These are phyloP conservation scores for Drepana falcataria DNA, from an alignment of 2,888 invertebrate species.

Conservation along the genomic window DNA sequence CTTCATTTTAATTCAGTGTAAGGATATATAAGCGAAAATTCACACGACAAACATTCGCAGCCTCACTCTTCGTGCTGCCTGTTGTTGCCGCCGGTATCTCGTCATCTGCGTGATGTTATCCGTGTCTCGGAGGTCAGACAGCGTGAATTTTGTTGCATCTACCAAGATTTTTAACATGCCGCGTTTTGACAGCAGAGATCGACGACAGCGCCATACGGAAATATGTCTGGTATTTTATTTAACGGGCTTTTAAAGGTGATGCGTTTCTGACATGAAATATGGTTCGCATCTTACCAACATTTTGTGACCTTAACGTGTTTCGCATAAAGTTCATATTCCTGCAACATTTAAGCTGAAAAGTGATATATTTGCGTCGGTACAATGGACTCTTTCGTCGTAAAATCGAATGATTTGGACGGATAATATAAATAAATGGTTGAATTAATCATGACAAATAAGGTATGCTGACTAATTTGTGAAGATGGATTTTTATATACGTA, in stretches of 20 bases:
- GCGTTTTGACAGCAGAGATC: constrained; percentile 1
- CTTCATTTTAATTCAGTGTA: too few species aligned
- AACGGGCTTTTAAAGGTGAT: not conserved
- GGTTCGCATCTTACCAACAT: not conserved
- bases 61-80: not conserved
- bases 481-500: not conserved
- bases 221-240: not conserved
- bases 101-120: not conserved
- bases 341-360: constrained; percentile 1
- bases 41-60: not conserved
- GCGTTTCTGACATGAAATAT: not conserved
- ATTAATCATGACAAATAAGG: not conserved
- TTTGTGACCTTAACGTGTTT: not conserved
- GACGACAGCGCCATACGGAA: not conserved
- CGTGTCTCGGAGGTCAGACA: not conserved
- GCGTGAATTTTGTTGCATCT: not conserved
- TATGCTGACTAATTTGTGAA: not conserved
- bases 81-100: not conserved
- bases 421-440: not conserved
- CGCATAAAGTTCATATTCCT: not conserved
- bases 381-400: not conserved
- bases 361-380: not conserved
- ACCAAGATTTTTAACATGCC: not conserved
- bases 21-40: not conserved
- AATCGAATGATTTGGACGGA: not conserved